These are phyloP conservation scores for Decapterus maruadsi DNA, from an alignment of 2,797 vertebrate species.

Conservation along the genomic window DNA sequence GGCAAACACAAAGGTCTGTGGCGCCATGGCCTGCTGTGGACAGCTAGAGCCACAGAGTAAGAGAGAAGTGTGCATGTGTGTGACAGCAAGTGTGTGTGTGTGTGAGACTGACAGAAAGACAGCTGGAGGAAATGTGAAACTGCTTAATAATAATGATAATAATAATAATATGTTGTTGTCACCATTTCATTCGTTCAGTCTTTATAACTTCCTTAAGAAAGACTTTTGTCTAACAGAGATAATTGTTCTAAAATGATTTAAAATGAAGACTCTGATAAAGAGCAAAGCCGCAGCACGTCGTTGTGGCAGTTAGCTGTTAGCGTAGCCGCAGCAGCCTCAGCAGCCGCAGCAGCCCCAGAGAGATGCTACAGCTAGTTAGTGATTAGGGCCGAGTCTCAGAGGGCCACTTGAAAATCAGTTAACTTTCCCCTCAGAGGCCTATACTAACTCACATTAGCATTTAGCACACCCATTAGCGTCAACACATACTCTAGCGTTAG, in stretches of 20 bases:
- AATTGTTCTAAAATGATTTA: slow-evolving; percentile 3
- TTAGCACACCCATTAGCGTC: slow-evolving; percentile 77
- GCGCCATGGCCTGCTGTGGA: slow-evolving; percentile 91
- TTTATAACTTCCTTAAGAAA: background rate
- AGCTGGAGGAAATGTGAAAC: slow-evolving; percentile 11
- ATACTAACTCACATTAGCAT: slow-evolving; percentile 73
- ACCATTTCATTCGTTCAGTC: background rate
- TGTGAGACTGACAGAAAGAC: background rate
- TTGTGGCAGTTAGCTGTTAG: slow-evolving; percentile 7
- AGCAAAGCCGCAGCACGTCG: background rate
- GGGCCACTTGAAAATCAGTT: slow-evolving; percentile 79
- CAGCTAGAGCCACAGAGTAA: slow-evolving; percentile 79
- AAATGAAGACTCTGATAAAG: background rate
- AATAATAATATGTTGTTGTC: background rate
- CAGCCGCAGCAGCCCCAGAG: slow-evolving; percentile 48
- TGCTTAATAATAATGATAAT: background rate
- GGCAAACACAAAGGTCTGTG: slow-evolving; percentile 95
- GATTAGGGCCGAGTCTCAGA: slow-evolving; percentile 64
- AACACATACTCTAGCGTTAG: slow-evolving; percentile 71
- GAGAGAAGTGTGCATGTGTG: slow-evolving; percentile 23
- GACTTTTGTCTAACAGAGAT: slow-evolving; percentile 8
- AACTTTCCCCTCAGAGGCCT: slow-evolving; percentile 71
- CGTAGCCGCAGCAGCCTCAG: background rate
- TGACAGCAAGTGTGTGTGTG: background rate
- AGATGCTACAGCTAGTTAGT: slow-evolving; percentile 64